phyloP scores from a whole-genome alignment of 2,113 vertebrate genomes.

The Myotis brandtii region DNA sequence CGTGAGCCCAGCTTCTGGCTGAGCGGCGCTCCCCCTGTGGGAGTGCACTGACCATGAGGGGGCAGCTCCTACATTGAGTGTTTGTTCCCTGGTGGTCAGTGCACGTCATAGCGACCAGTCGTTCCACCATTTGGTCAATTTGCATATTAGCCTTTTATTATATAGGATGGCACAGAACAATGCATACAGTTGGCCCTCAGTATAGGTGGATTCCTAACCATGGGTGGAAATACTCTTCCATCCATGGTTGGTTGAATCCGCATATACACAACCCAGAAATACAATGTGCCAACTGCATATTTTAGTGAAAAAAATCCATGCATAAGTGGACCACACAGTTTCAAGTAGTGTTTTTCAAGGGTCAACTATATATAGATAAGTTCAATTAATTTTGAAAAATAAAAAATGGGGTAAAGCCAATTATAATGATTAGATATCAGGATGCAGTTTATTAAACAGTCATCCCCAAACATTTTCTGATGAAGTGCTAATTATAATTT shows the following conservation, averaged over 20 bases:
- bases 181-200: neutral
- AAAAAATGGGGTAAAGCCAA: neutral
- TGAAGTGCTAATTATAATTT: neutral
- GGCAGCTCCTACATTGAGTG: too few relatives aligned
- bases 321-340: neutral
- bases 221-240: neutral
- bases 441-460: neutral
- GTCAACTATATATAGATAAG: neutral
- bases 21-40: too few relatives aligned
- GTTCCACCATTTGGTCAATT: too few relatives aligned
- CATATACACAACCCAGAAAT: neutral
- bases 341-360: neutral
- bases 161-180: neutral
- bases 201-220: neutral
- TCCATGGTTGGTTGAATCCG: neutral
- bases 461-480: neutral
- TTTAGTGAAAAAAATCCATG: neutral
- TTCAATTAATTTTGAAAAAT: constrained; percentile 56
- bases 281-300: neutral
- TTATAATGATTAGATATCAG: neutral
- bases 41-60: too few relatives aligned
- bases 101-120: too few relatives aligned
- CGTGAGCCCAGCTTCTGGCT: too few relatives aligned
- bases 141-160: too few relatives aligned
- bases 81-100: too few relatives aligned